A percentile compares a stretch with the other conserved stretches of the same genome.
These are phyloP conservation scores for Anhinga rufa DNA, from an alignment of 2,113 vertebrate species.

Conservation along the genomic window DNA sequence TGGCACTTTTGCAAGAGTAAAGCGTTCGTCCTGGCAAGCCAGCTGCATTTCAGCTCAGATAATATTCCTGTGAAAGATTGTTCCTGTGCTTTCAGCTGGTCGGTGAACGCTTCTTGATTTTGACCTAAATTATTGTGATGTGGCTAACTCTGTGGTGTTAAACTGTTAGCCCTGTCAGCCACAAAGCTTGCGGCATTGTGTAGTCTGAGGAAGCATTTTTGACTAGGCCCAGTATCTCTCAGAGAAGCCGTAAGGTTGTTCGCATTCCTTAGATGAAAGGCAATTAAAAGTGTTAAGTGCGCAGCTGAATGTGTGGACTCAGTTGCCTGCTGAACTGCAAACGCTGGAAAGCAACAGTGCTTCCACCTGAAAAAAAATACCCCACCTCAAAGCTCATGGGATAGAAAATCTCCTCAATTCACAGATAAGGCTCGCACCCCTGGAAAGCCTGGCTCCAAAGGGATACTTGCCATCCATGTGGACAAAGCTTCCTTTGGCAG, in stretches of 20 bases:
- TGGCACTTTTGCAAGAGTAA: neutral
- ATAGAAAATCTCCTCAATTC: neutral
- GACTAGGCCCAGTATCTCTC: neutral
- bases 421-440: rapidly evolving
- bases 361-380: neutral
- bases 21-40: neutral
- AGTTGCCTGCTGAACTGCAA: neutral
- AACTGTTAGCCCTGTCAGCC: neutral
- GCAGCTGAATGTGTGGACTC: neutral
- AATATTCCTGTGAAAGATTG: neutral
- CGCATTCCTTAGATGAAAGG: neutral
- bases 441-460: neutral
- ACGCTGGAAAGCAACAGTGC: neutral
- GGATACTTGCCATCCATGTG: rapidly evolving
- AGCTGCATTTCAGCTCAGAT: neutral
- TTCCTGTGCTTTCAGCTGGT: neutral
- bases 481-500: neutral
- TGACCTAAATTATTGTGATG: neutral
- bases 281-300: neutral
- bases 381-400: rapidly evolving
- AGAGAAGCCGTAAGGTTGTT: neutral
- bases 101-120: neutral
- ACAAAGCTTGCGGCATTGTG: neutral
- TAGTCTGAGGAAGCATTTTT: neutral
- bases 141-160: neutral